Base-by-base conservation (phyloP, 2,797 vertebrate species). In the Stomatorhinus walkeri region DNA sequence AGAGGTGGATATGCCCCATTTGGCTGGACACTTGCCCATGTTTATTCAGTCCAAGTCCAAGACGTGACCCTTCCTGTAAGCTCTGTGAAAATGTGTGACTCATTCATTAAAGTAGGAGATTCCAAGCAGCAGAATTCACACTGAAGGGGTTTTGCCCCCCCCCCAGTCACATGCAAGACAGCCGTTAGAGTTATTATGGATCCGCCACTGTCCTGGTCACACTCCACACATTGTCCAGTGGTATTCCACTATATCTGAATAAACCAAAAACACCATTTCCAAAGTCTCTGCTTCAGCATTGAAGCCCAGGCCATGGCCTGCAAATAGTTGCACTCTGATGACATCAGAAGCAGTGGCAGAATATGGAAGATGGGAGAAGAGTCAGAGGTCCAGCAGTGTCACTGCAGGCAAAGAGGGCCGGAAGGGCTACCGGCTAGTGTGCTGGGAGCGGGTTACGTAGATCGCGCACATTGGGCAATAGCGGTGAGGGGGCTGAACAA, bases 401-500 rank as follows among this genome's bases (percentile, higher is more conserved):
- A 16, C 22, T 86, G 49, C 51, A 40, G 52, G 51, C 85, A 56
- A 24, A 32, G 2, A 59, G n/a, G 4, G 59, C 19, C 4, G 9
- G 10, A 48, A 28, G 40, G 22, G 43, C 87, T 87, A 90, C 94
- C 91, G 95, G 91, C 92, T 94, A 90, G 52, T 81, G 1, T 87
- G 92, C 85, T 81, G 91, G 68, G 91, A 91, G 8, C 91, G 94
- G 22, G 92, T 91, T 91, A 94, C 40, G n/a, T 94, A 92, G 0
- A 91, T 88, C 0, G 89, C 89, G 3, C 95, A 95, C 90, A 93
- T 64, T 0, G 90, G 89, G 91, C 95, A 95, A 92, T 90, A 93
- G 54, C 89, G 89, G 3, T 89, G 90, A 0, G 88, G 6, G 7
- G 89, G 92, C 90, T 93, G 93, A 0, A 92, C 93, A 1, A 93